These are phyloP conservation scores for Apodemia hepburni DNA, from an alignment of 2,888 invertebrate species.

Conservation along the genomic window DNA sequence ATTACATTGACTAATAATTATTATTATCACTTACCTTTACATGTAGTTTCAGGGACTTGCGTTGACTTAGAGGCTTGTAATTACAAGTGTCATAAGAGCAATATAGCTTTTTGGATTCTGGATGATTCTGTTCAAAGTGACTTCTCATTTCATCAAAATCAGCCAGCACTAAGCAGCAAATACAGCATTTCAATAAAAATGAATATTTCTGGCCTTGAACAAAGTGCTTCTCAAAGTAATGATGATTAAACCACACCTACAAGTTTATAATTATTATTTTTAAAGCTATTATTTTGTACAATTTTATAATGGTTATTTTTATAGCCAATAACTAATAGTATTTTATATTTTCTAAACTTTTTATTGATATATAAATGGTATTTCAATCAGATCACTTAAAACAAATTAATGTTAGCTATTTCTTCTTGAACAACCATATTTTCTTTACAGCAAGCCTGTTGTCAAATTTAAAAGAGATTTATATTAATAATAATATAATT, in stretches of 20 bases:
- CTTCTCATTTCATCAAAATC: slow-evolving; percentile 53
- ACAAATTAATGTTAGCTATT: no score
- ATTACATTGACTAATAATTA: not conserved
- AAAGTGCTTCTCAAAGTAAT: slow-evolving; percentile 54
- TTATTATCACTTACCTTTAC: slow-evolving; percentile 49
- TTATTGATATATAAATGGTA: no score
- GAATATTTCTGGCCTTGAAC: slow-evolving; percentile 32
- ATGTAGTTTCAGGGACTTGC: slow-evolving; percentile 67
- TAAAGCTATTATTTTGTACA: not conserved
- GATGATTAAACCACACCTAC: slow-evolving; percentile 65
- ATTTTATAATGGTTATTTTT: no score
- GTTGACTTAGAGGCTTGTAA: slow-evolving; percentile 61
- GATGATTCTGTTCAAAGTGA: slow-evolving; percentile 57
- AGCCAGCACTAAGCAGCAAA: slow-evolving; percentile 55
- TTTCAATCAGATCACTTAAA: no score
- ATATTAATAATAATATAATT: no score
- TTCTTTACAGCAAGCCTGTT: no score
- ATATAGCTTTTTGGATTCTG: slow-evolving; percentile 59
- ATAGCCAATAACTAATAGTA: no score
- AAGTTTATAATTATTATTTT: slow-evolving; percentile 26
- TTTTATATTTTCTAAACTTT: no score
- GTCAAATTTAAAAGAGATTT: no score
- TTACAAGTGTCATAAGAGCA: slow-evolving; percentile 61
- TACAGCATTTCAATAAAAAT: slow-evolving; percentile 60
- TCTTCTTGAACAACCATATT: no score